Percentiles rank a stretch among this genome's conserved stretches.
Conservation (phyloP, 2,888 invertebrate species). For the Ornithoptera alexandrae region DNA sequence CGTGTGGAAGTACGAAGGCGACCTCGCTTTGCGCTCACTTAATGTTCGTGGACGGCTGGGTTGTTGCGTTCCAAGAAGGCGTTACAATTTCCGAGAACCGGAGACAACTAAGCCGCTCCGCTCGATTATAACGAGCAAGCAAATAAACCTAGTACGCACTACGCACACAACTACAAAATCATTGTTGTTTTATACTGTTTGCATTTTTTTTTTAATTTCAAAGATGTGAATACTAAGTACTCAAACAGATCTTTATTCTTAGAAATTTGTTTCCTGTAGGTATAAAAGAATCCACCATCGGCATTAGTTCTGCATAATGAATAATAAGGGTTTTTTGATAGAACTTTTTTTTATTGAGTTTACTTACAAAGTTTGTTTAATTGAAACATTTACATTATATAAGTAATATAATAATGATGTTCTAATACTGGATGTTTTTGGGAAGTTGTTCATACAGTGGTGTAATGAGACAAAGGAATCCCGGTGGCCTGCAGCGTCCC, state of each 20-base stretch:
- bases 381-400: not conserved
- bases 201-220: constrained; percentile 37
- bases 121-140: constrained; percentile 64
- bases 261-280: constrained; percentile 16
- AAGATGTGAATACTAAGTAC: constrained; percentile 32
- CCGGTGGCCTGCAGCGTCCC: constrained; percentile 74
- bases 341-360: not conserved
- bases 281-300: constrained; percentile 8
- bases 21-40: constrained; percentile 74
- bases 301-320: constrained; percentile 1
- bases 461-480: constrained; percentile 79
- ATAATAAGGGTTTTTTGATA: not conserved
- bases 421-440: not conserved
- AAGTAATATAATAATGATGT: not conserved
- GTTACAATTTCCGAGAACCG: constrained; percentile 78
- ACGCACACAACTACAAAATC: constrained; percentile 46
- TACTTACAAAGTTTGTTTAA: not conserved
- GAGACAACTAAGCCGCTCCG: constrained; percentile 71
- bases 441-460: constrained; percentile 12
- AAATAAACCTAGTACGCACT: constrained; percentile 69
- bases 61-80: constrained; percentile 77
- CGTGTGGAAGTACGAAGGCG: constrained; percentile 58
- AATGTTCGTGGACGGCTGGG: constrained; percentile 64
- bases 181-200: constrained; percentile 38
- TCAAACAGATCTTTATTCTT: constrained; percentile 26